A percentile compares a stretch with the other conserved stretches of the same genome.
phyloP scores from a whole-genome alignment of 2,797 vertebrate genomes.

The Tokudaia muenninki region DNA sequence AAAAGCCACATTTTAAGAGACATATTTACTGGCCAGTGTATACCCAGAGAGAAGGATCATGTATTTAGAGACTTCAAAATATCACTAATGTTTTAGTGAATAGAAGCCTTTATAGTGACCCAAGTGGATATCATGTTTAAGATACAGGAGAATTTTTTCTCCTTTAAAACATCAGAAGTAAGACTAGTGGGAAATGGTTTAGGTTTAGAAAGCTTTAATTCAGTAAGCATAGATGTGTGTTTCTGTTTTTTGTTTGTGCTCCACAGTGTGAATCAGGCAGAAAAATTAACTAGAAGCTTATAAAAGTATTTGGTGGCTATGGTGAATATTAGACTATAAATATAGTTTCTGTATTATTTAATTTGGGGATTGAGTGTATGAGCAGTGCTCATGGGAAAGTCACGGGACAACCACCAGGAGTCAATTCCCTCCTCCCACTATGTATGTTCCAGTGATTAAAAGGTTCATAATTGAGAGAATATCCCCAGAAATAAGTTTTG shows the following conservation, averaged over 20 bases:
- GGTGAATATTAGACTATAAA: neutral
- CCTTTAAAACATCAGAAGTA: slow-evolving; percentile 12
- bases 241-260: neutral
- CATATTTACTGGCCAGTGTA: neutral
- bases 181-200: slow-evolving; percentile 6
- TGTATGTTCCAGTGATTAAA: neutral
- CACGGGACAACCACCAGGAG: neutral
- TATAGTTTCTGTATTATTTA: neutral
- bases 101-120: neutral
- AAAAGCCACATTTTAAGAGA: slow-evolving; percentile 50
- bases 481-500: neutral
- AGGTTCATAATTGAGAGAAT: neutral
- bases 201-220: slow-evolving; percentile 25
- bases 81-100: slow-evolving; percentile 8
- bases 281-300: neutral
- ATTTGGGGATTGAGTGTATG: neutral
- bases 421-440: neutral
- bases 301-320: neutral
- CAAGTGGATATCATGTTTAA: neutral
- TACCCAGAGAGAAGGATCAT: neutral
- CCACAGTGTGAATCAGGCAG: neutral
- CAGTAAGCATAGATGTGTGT: neutral
- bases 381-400: neutral
- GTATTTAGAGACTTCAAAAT: neutral
- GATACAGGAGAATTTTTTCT: neutral